Base-by-base conservation (phyloP, 2,113 vertebrate species). In the Gallinago paraguaiae region DNA sequence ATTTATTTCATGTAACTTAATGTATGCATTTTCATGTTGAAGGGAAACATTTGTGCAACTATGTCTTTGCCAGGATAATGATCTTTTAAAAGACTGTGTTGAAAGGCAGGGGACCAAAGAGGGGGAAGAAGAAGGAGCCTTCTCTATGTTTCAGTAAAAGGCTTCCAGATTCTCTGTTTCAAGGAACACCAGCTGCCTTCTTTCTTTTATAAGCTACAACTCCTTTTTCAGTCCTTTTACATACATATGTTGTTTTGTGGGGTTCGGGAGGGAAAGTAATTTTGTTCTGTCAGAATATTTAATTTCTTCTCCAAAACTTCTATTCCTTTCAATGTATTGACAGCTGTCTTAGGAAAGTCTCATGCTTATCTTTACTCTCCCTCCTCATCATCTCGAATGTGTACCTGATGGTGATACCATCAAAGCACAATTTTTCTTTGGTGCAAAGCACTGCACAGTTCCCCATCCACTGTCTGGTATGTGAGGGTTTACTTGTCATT, bases 241-340 rank as follows among this genome's bases (percentile, higher is more conserved):
- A 11, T 24, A 16, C 4, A 3, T 30, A 17, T 27, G 11, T 16
- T 35, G 19, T 27, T 89, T 48, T 0, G 0, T 19, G 41, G 27
- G 3, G 8, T 59, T 82, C 31, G 17, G 1, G 6, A 20, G 19
- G 11, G 11, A 18, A 20, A 35, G 6, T 33, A 35, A 18, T 53
- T 65, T 71, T 70, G 16, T 59, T 83, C 7, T 88, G 16, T 64
- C 18, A 51, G 28, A 74, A 51, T 70, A 83, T 56, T 70, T 74
- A 57, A 46, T 74, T 82, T 86, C 39, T 92, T 74, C 50, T 74
- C 35, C 20, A 78, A 69, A 94, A 35, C 13, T 35, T 59, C 45
- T 85, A 3, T 74, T 80, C 27, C 24, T 69, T 77, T 74, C 74
- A 82, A 8, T 10, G 13, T 39, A 19, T 82, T 48, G 5, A 70